Percentiles rank a stretch among this genome's conserved stretches.
phyloP scores from a whole-genome alignment of 2,797 vertebrate species.

The Rhodeus uyekii region DNA sequence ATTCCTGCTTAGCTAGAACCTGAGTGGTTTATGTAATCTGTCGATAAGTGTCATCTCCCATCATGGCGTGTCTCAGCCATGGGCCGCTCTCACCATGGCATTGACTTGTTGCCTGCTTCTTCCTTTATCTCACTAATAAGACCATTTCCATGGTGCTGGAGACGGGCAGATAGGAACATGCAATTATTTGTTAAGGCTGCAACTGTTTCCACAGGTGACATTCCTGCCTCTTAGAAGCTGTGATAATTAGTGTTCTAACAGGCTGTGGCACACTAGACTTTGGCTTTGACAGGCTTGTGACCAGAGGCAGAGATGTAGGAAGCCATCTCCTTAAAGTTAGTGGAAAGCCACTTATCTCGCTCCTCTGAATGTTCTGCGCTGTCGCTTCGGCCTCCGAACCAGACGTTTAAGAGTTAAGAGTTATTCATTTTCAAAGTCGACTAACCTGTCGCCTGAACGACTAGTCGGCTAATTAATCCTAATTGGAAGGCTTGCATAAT shows the following conservation, averaged over 20 bases:
- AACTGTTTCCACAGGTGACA: constrained; percentile 79
- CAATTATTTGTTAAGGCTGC: constrained; percentile 79
- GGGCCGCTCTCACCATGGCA: constrained; percentile 73
- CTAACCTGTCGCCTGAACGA: neutral
- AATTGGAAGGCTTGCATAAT: constrained; percentile 24
- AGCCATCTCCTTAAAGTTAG: constrained; percentile 41
- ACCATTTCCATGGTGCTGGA: constrained; percentile 85
- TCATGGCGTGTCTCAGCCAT: constrained; percentile 80
- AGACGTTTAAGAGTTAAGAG: constrained; percentile 37
- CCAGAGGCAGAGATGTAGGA: constrained; percentile 53
- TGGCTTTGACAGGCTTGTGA: constrained; percentile 47
- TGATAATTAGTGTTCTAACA: constrained; percentile 77
- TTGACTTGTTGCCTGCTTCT: constrained; percentile 73
- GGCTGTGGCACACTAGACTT: constrained; percentile 58
- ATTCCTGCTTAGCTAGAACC: constrained; percentile 76
- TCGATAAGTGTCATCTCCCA: constrained; percentile 81
- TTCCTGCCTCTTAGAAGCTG: constrained; percentile 74
- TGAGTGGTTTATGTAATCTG: constrained; percentile 82
- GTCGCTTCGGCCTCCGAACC: constrained; percentile 22
- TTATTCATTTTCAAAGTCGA: neutral
- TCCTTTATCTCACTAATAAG: constrained; percentile 77
- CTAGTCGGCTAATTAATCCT: neutral
- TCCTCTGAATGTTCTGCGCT: constrained; percentile 40
- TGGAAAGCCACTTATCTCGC: constrained; percentile 47
- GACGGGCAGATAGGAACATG: constrained; percentile 77